phyloP scores from a whole-genome alignment of 2,113 vertebrate species.

The Pholis gunnellus region DNA sequence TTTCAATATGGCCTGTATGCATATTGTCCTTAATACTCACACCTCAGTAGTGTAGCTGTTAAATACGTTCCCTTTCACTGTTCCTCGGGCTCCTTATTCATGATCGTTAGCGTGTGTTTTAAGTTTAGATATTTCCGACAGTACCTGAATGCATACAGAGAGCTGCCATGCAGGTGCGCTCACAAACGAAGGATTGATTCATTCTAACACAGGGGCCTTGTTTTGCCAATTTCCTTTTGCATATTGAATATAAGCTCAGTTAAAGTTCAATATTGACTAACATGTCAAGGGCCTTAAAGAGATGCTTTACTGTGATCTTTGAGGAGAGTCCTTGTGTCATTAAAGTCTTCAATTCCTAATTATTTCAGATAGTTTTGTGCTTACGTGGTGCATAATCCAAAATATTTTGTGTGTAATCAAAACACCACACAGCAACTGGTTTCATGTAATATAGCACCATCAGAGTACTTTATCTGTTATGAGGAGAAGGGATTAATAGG shows the following conservation, averaged over 20 bases:
- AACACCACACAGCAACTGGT: background rate
- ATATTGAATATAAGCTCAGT: background rate
- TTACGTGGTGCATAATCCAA: background rate
- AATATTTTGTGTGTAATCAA: background rate
- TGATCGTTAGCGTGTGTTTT: background rate
- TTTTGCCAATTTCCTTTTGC: background rate
- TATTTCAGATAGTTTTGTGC: background rate
- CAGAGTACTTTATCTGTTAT: background rate
- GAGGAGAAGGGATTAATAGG: background rate
- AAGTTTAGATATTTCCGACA: conserved; percentile 21
- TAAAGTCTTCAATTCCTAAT: background rate
- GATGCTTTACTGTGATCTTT: background rate
- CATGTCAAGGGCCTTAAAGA: background rate
- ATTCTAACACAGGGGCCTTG: background rate
- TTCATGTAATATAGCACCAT: background rate
- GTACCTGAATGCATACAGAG: conserved; percentile 29
- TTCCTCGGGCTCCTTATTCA: background rate
- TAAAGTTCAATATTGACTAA: background rate
- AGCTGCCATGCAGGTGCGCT: conserved; percentile 44
- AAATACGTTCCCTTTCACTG: background rate
- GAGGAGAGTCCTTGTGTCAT: background rate
- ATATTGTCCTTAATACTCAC: background rate
- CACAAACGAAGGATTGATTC: background rate
- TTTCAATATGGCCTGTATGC: background rate
- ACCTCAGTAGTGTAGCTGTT: background rate